A percentile compares a stretch with the other conserved stretches of the same genome.
phyloP scores from a whole-genome alignment of 2,797 vertebrate genomes.

The Argentina silus region DNA sequence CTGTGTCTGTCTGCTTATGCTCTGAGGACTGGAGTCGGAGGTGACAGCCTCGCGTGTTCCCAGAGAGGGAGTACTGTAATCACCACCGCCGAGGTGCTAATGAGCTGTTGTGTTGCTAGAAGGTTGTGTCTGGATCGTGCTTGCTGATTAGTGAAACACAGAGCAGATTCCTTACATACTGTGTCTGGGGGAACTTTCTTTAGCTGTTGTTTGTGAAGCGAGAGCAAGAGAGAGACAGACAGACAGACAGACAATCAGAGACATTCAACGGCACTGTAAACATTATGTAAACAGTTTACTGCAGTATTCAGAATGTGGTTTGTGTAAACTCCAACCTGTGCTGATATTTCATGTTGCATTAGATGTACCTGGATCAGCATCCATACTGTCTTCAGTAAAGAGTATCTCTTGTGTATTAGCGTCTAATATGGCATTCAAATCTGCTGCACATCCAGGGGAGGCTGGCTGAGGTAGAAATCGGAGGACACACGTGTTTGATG shows the following conservation, averaged over 20 bases:
- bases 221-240: not conserved
- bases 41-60: conserved; percentile 52
- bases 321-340: no score
- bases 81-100: conserved; percentile 63
- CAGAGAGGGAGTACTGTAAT: conserved; percentile 32
- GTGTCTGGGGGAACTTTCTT: not conserved
- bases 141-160: not conserved
- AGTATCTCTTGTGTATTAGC: no score
- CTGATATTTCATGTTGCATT: no score
- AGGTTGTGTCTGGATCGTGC: conserved; percentile 48
- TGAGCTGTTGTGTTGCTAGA: conserved; percentile 58
- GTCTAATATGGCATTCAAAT: no score
- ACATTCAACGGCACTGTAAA: not conserved
- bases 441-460: no score
- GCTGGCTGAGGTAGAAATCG: no score
- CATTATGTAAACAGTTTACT: not conserved
- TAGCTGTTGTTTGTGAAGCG: not conserved
- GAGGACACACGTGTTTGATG: no score
- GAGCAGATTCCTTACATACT: not conserved
- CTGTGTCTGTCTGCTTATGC: conserved; percentile 46
- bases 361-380: no score
- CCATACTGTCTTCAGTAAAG: no score
- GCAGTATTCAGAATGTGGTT: not conserved
- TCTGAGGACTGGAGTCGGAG: conserved; percentile 51
- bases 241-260: not conserved